Evolutionary conservation across 2,888 invertebrate genomes (phyloP).

Genomic region (Chloroclysta siterata): DNA sequence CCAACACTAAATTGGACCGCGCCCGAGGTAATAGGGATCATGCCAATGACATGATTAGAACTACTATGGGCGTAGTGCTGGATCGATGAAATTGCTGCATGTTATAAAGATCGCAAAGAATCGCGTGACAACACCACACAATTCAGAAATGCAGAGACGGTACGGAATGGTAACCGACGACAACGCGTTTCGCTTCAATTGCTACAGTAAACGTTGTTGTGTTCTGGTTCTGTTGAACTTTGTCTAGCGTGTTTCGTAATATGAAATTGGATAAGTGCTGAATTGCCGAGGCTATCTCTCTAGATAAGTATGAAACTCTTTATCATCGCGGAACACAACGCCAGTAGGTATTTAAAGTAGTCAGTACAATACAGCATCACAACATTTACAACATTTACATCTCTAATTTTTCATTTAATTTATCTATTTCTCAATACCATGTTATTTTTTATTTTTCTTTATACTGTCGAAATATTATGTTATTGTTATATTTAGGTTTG

Average conservation of each 20-base stretch:
- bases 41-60: constrained; percentile 1
- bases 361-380: no score
- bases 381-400: no score
- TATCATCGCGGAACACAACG: not conserved
- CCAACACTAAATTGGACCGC: no score
- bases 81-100: constrained; percentile 57
- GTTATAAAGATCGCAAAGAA: constrained; percentile 43
- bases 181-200: constrained; percentile 56
- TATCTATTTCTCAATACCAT: no score
- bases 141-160: constrained; percentile 66
- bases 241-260: constrained; percentile 17
- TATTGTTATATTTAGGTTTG: no score
- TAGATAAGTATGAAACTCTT: not conserved
- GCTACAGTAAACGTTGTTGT: constrained; percentile 29
- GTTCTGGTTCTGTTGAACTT: constrained; percentile 19
- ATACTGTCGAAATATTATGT: no score
- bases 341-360: no score
- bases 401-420: no score
- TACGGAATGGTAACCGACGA: constrained; percentile 57
- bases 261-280: not conserved
- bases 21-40: not conserved
- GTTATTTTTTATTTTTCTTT: no score
- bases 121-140: constrained; percentile 63
- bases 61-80: constrained; percentile 38
- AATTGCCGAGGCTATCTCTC: not conserved